Base-by-base conservation (phyloP, 2,113 vertebrate genomes). In the Callipepla squamata region DNA sequence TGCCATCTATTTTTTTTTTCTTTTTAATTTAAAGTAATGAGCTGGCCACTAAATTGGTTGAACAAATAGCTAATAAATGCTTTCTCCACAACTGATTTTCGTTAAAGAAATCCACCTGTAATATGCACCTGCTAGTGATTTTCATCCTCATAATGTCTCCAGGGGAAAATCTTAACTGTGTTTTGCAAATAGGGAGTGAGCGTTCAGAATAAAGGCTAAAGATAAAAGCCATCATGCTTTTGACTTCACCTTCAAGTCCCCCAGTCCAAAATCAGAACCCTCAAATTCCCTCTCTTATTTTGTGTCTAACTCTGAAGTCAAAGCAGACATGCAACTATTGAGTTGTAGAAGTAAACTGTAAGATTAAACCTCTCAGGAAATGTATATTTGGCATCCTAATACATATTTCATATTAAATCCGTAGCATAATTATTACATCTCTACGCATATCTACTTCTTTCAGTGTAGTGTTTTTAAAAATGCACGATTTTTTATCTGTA, bases 151-250 rank as follows among this genome's bases (percentile, higher is more conserved):
- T 63, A 30, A 22, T 81, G 25, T 79, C 36, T 93, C 17, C 59
- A 45, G 15, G 55, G 76, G 36, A 57, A 93, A 62, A 66, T 75
- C 21, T n/a, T 85, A 13, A 22, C 7, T 66, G 1, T 66, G 1
- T 8, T 69, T 87, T 17, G 65, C 75, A 55, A 75, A 53, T 0
- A 0, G 30, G 20, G 17, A 92, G 21, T 4, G 14, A 5, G 1
- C 30, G 30, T 59, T 86, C 16, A 50, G n/a, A 69, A 44, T 44
- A 61, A 82, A 58, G 20, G 20, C 18, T 79, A 14, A 8, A 79
- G 13, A 13, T 89, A 30, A 92, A 92, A 81, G 21, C 25, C 63
- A 9, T 5, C 6, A 30, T 55, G 17, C 5, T 6, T 90, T 80
- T 1, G 0, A 19, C 13, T 74, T 62, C 55, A 80, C 13, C 50